Base-by-base conservation (phyloP, 2,797 vertebrate species). In the Crenuchus spilurus region DNA sequence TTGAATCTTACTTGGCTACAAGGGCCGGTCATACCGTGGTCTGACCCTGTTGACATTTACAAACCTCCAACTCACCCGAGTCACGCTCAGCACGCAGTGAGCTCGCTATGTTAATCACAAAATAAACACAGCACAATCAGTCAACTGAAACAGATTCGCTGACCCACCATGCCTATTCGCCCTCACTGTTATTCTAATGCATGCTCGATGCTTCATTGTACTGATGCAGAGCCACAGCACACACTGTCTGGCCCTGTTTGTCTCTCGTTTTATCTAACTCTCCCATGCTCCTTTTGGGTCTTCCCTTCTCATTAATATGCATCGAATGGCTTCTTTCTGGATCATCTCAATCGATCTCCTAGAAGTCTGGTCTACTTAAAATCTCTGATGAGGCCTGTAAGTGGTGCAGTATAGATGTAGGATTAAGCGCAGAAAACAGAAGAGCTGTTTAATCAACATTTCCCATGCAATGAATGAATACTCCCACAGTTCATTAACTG, bases 321-420 rank as follows among this genome's bases (percentile, higher is more conserved):
- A 73, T 64, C 75, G 37, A 41, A 31, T 31, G 68, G 73, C 70
- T 16, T 73, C 69, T 69, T 42, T 46, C 72, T 70, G 77, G 72
- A 85, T 85, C 81, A 84, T 65, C 24, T 3, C 54, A 65, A 87
- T 84, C 75, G 33, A 83, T 80, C 77, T 33, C 37, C 13, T 1
- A 66, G 20, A n/a, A 77, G 67, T 74, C 73, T 58, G 63, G 65
- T 76, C 72, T 52, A 68, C 67, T 80, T 83, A 78, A 75, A 85
- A 79, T 80, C 62, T 63, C 75, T 72, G 77, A 42, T 57, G 73
- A 74, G 68, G 79, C 70, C 73, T 77, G 13, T 33, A 81, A 76
- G 80, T 60, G 74, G 70, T 71, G 58, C 57, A 8, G 33, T 67
- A 75, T 72, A 76, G 79, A 84, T 33, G 82, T 26, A 70, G 58